These are phyloP conservation scores for Phortica okadai DNA, from an alignment of 2,888 invertebrate genomes.

Conservation along the genomic window DNA sequence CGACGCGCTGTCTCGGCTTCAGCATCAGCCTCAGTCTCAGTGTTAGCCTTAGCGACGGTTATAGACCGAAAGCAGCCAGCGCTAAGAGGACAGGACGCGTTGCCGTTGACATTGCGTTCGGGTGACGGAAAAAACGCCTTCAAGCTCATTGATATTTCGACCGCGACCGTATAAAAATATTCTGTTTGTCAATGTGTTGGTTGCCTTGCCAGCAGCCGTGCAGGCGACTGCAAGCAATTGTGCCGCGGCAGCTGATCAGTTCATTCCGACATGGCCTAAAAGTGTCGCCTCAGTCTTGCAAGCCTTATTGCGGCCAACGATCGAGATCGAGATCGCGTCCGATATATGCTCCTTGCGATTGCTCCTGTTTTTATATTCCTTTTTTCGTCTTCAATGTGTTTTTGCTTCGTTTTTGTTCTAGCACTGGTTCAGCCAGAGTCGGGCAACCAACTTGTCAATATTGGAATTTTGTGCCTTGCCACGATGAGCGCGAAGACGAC, in stretches of 20 bases:
- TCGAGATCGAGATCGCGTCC: constrained; percentile 47
- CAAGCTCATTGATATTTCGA: constrained; percentile 76
- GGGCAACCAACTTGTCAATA: constrained; percentile 69
- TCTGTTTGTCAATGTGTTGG: constrained; percentile 67
- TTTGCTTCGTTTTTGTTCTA: not conserved
- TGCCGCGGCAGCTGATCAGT: constrained; percentile 3
- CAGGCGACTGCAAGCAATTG: constrained; percentile 31
- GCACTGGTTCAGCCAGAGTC: constrained; percentile 38
- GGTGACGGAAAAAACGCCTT: constrained; percentile 48
- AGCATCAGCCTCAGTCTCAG: not conserved
- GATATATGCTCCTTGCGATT: constrained; percentile 43
- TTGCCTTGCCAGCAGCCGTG: constrained; percentile 39
- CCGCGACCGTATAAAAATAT: constrained; percentile 77
- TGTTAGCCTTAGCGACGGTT: not conserved
- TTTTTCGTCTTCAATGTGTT: no score
- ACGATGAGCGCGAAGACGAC: constrained; percentile 41
- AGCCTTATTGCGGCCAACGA: not conserved
- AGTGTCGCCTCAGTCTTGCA: constrained; percentile 66
- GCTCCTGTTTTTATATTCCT: constrained; percentile 11
- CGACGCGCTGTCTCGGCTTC: not conserved
- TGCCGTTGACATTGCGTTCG: not conserved
- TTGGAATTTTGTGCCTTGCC: constrained; percentile 67
- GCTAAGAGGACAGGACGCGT: not conserved
- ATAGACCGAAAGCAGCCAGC: not conserved
- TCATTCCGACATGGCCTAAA: constrained; percentile 59